Evolutionary conservation across 23 tunicate species (phyloP).

Genomic region (Halocynthia aurantium): DNA sequence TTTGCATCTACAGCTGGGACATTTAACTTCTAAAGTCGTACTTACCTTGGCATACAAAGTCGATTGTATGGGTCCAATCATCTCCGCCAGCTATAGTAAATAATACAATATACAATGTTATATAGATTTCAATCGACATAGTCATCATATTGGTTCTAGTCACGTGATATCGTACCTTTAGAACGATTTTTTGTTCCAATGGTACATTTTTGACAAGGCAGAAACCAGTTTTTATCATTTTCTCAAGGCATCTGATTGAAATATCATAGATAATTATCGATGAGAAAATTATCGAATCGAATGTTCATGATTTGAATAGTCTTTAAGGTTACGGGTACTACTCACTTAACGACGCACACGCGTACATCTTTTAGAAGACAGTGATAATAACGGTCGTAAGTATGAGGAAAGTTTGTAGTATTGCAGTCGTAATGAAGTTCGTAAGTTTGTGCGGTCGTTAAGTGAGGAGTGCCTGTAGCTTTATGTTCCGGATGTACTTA

Average conservation of each 20-base stretch:
- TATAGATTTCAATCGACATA: not conserved
- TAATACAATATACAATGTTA: not conserved
- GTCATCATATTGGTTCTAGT: not conserved
- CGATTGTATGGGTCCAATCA: constrained; percentile 15
- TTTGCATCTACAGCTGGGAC: not conserved
- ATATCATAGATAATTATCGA: not conserved
- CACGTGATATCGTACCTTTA: constrained; percentile 20
- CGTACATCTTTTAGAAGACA: too few relatives aligned
- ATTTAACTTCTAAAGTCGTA: too few relatives aligned
- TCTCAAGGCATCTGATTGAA: constrained; percentile 21
- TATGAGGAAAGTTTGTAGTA: too few relatives aligned
- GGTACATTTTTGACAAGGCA: constrained; percentile 54
- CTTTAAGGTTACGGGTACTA: too few relatives aligned
- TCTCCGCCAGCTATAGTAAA: constrained; percentile 6
- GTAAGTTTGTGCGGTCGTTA: too few relatives aligned
- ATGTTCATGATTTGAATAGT: too few relatives aligned
- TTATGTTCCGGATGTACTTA: not conserved
- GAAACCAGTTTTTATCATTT: constrained; percentile 34
- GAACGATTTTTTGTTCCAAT: not conserved
- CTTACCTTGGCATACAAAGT: constrained; percentile 18
- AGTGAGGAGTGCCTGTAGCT: too few relatives aligned
- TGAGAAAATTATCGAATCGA: not conserved
- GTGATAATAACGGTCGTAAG: too few relatives aligned
- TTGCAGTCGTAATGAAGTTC: too few relatives aligned
- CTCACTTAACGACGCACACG: too few relatives aligned